Evolutionary conservation across 2,888 invertebrate genomes (phyloP), one percentile per base, ranked within the genome.

Genomic region (Ephialtes manifestator): DNA sequence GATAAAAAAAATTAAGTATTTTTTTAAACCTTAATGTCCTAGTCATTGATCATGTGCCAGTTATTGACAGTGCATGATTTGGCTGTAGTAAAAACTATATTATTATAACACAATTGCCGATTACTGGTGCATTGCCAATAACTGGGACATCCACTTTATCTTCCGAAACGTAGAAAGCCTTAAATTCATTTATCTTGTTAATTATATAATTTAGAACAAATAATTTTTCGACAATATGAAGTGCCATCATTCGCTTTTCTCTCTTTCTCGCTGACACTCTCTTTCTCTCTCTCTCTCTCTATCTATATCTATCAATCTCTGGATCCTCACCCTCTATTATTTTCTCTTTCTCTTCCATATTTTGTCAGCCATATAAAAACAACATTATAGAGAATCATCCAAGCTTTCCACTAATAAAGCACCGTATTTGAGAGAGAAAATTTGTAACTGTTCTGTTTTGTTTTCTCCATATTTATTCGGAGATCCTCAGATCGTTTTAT

Each of bases 201-300:
- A 70, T 60, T 60, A 35, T 35, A 5, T n/a, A 68, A 46, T 55
- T 13, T 51, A 43, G 58, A 13, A 20, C 63, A 43, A 68, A 75
- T n/a, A 35, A 39, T 31, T 48, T 48, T 35, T 71, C 63, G 65
- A 78, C 68, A 60, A 80, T 72, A 79, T 82, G 63, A 82, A 77
- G 77, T 81, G 72, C 81, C 81, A 81, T 84, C 78, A 79, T 82
- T 79, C 77, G 84, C 79, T 76, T 68, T 84, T 82, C 75, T 80
- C 81, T 78, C 81, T 81, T 70, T 88, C 88, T 88, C 89, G 86
- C 88, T 87, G 70, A 84, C 83, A 87, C 89, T 87, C 86, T 84
- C 82, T 71, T 28, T 81, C 79, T 75, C 82, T 75, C 65, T 77
- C 46, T 83, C 63, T 87, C 67, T 81, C 74, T 76, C 58, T 83